Base-by-base conservation (phyloP, 2,888 invertebrate species). In the Trachelus troglodyta region DNA sequence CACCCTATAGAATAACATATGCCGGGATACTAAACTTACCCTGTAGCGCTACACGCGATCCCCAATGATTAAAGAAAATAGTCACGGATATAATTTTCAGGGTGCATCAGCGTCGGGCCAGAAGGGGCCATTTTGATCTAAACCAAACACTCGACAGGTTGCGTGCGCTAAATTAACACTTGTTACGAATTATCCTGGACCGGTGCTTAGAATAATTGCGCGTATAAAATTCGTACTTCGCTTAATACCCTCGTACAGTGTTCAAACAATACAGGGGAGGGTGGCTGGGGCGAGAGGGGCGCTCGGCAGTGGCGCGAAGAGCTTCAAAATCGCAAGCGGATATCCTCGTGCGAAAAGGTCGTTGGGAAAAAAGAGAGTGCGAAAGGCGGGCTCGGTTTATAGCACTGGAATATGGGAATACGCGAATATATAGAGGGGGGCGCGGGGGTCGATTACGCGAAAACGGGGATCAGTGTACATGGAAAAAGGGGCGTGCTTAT, bases 111-210 rank as follows among this genome's bases (percentile, higher is more conserved):
- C 40, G 56, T 9, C 23, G 23, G 23, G 56, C 9, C 23, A 23
- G 56, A 23, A 56, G 23, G 23, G 56, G 56, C 56, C 56, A 23
- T 23, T 56, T 56, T 23, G 56, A 56, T 79, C 78, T 82, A 85
- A 86, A 85, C 82, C 82, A 90, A 90, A 89, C 89, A 89, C 90
- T 90, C 84, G 88, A 89, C 86, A 84, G 85, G 85, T 85, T 86
- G 87, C 87, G 88, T 86, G 89, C 84, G 75, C 86, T 85, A 77
- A 80, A 82, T 84, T 86, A 89, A 86, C 86, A 89, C 86, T 88
- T 83, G 79, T 75, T 76, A 73, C 78, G 31, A 79, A 77, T 77
- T 37, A 81, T 31, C 30, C 68, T 6, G 75, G 33, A 31, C 12
- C 37, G 71, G 71, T 71, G 30, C 71, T 71, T 71, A 71, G 71